These are phyloP conservation scores for Lasaia peninsularis DNA, from an alignment of 1,140 invertebrate species.

Conservation along the genomic window DNA sequence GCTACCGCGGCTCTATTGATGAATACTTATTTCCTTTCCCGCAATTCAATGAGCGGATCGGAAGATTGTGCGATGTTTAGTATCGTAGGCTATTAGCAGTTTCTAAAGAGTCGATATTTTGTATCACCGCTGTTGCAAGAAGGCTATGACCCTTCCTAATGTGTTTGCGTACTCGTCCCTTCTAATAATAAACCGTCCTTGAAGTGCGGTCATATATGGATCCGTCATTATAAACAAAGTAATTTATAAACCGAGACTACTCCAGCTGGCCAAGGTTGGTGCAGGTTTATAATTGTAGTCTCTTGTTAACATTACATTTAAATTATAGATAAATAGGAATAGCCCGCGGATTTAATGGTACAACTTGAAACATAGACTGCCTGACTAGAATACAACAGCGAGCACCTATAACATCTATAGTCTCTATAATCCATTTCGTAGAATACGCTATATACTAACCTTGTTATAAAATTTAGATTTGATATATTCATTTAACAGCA, in stretches of 20 bases:
- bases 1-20: too few species aligned
- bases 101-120: background rate
- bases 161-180: conserved; percentile 15
- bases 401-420: too few species aligned
- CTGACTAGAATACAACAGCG: too few species aligned
- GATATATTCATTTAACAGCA: too few species aligned
- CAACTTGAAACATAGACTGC: too few species aligned
- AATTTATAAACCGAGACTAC: conserved; percentile 21
- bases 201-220: conserved; percentile 25
- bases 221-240: conserved; percentile 20
- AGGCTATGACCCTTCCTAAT: conserved; percentile 7
- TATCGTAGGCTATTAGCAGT: background rate
- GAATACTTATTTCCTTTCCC: background rate
- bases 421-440: too few species aligned
- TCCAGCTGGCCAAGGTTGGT: background rate
- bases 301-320: background rate
- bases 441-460: too few species aligned
- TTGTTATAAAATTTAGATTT: too few species aligned
- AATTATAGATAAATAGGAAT: too few species aligned
- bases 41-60: background rate
- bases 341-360: too few species aligned
- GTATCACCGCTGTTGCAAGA: background rate
- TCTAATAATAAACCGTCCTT: conserved; percentile 25
- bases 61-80: background rate
- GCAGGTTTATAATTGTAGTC: background rate